These are phyloP conservation scores for Vombatus ursinus DNA, from an alignment of 2,113 vertebrate genomes.

Conservation along the genomic window DNA sequence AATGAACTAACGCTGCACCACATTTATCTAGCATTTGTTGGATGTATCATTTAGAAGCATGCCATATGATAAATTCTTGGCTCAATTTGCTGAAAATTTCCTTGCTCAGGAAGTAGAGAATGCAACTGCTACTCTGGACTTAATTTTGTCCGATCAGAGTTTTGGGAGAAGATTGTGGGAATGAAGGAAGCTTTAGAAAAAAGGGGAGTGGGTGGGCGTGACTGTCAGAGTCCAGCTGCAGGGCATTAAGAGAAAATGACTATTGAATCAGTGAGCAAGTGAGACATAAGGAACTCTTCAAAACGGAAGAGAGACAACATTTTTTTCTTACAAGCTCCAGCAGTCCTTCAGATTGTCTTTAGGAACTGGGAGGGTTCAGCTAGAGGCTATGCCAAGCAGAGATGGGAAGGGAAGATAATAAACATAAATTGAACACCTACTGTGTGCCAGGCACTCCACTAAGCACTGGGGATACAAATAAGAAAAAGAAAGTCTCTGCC, in stretches of 20 bases:
- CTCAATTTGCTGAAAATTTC: neutral
- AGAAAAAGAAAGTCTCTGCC: neutral
- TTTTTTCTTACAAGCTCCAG: neutral
- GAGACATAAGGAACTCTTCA: neutral
- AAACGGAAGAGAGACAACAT: neutral
- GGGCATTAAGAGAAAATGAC: neutral
- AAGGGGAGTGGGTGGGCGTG: neutral
- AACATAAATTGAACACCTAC: neutral
- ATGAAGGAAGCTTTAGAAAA: neutral
- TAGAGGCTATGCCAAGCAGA: neutral
- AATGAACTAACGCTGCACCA: neutral
- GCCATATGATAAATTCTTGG: neutral
- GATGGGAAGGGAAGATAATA: neutral
- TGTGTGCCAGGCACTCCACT: neutral
- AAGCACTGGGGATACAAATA: neutral
- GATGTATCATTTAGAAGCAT: neutral
- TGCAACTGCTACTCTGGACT: neutral
- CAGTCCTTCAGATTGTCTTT: neutral
- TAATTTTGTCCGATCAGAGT: neutral
- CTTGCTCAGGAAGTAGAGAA: neutral
- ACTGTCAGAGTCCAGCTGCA: neutral
- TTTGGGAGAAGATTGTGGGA: neutral
- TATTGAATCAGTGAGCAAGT: neutral
- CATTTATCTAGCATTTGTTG: neutral
- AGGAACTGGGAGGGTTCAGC: neutral